These are phyloP conservation scores for Drosophila vallismaia DNA, from an alignment of 2,888 invertebrate species.

Conservation along the genomic window DNA sequence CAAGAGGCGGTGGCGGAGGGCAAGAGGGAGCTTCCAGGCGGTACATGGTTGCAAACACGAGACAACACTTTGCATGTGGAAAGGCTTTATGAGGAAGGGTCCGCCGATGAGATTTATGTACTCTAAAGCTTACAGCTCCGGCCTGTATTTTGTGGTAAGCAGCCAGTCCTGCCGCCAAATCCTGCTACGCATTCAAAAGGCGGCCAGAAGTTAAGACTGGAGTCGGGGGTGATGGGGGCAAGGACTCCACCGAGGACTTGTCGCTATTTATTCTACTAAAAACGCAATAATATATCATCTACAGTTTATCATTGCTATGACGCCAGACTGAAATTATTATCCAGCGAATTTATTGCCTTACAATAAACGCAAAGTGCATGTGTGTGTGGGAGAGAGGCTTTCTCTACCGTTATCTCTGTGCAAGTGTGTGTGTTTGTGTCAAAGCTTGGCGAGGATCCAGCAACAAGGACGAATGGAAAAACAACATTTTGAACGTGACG, in stretches of 20 bases:
- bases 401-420: constrained; percentile 11
- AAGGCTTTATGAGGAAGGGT: constrained; percentile 47
- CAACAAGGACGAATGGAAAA: constrained; percentile 21
- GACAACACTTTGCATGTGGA: constrained; percentile 72
- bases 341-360: constrained; percentile 80
- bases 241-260: constrained; percentile 26
- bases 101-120: constrained; percentile 53
- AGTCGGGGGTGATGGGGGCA: background rate
- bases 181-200: constrained; percentile 69
- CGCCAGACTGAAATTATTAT: constrained; percentile 81
- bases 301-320: constrained; percentile 81
- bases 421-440: constrained; percentile 12
- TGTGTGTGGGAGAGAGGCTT: constrained; percentile 14
- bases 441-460: constrained; percentile 54
- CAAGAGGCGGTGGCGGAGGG: background rate
- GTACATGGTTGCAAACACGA: constrained; percentile 43
- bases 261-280: constrained; percentile 71
- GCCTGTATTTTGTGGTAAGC: constrained; percentile 56
- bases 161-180: constrained; percentile 51
- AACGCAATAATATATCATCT: constrained; percentile 81
- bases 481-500: constrained; percentile 44
- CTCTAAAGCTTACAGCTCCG: constrained; percentile 42
- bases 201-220: constrained; percentile 15
- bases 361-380: constrained; percentile 67
- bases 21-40: background rate